phyloP scores from a whole-genome alignment of 2,113 vertebrate species.

The Cardinalis cardinalis region DNA sequence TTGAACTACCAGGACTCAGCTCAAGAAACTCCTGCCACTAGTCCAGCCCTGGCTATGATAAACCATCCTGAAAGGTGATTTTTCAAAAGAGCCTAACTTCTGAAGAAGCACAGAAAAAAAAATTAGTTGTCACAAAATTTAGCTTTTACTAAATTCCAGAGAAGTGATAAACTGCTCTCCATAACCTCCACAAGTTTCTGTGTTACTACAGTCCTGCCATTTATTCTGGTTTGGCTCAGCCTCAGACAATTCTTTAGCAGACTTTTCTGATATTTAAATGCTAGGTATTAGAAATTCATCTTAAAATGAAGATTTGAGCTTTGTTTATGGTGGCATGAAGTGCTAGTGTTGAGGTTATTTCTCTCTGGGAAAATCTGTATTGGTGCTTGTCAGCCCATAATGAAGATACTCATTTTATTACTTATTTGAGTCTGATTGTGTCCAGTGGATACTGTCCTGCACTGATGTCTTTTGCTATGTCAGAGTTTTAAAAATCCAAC shows the following conservation, averaged over 20 bases:
- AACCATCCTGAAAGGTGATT: not conserved
- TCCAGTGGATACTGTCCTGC: conserved; percentile 4
- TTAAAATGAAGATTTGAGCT: not conserved
- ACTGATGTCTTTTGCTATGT: conserved; percentile 19
- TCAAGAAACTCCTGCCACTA: not conserved
- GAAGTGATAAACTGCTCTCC: not conserved
- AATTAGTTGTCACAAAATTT: not conserved
- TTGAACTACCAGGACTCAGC: conserved; percentile 34
- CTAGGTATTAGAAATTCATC: not conserved
- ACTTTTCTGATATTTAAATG: not conserved
- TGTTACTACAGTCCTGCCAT: not conserved
- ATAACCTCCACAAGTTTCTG: not conserved
- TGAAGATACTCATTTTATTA: not conserved
- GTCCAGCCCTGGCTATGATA: not conserved
- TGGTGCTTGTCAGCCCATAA: not conserved
- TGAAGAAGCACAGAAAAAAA: not conserved
- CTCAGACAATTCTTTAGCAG: not conserved
- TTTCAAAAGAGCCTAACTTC: not conserved
- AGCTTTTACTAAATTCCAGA: not conserved
- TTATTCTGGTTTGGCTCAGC: not conserved
- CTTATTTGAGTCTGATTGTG: not conserved
- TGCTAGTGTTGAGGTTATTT: not conserved
- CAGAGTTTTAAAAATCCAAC: not conserved
- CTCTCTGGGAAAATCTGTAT: not conserved
- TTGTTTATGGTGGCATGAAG: not conserved